These are phyloP conservation scores for Lepilemur septentrionalis DNA, from an alignment of 2,797 vertebrate genomes.

Conservation along the genomic window DNA sequence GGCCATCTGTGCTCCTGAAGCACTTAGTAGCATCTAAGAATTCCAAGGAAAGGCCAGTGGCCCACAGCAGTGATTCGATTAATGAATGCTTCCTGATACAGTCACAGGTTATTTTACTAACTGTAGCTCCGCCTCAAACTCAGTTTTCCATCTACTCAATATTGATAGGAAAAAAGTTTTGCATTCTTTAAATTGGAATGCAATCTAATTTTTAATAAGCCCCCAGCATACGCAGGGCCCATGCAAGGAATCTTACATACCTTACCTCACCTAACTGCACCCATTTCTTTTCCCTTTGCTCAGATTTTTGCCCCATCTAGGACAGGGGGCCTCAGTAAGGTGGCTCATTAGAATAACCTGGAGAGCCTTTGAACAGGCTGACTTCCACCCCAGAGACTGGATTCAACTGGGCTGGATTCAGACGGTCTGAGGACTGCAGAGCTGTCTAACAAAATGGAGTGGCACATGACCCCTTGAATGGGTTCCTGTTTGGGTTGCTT, in stretches of 20 bases:
- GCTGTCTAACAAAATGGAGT: neutral
- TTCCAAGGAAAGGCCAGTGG: neutral
- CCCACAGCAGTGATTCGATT: neutral
- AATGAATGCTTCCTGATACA: neutral
- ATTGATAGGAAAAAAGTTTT: neutral
- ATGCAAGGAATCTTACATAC: neutral
- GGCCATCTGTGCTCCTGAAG: fast-evolving
- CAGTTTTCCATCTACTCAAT: neutral
- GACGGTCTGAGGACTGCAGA: neutral
- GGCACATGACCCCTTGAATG: neutral
- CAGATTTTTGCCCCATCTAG: neutral
- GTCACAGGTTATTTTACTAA: neutral
- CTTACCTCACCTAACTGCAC: neutral
- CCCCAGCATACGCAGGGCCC: too few relatives aligned
- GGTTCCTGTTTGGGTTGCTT: neutral
- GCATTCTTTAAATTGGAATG: neutral
- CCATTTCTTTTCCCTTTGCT: neutral
- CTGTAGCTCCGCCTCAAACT: neutral
- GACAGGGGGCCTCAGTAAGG: neutral
- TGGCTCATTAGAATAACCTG: neutral
- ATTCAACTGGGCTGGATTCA: neutral
- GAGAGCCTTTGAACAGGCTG: neutral
- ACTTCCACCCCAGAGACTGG: too few relatives aligned
- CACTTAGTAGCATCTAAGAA: neutral
- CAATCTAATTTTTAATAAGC: neutral